phyloP scores from a whole-genome alignment of 2,888 invertebrate species.

The Galerucella nymphaeae region DNA sequence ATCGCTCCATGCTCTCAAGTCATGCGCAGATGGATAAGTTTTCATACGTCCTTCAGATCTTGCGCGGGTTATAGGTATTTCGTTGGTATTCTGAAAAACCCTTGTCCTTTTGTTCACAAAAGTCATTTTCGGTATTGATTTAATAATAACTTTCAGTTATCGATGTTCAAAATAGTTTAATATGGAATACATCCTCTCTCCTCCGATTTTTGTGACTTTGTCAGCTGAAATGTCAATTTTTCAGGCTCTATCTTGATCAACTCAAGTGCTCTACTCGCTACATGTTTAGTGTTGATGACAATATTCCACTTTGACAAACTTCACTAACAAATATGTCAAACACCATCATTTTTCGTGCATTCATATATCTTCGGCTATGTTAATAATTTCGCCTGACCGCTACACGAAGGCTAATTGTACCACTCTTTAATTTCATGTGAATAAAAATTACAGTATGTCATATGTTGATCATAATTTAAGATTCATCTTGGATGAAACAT shows the following conservation, averaged over 20 bases:
- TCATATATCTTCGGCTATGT: slow-evolving; percentile 8
- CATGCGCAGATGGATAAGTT: slow-evolving; percentile 69
- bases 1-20: slow-evolving; percentile 70
- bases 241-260: background rate
- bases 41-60: slow-evolving; percentile 68
- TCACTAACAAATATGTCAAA: slow-evolving; percentile 13
- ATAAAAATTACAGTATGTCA: slow-evolving; percentile 33
- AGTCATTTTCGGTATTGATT: slow-evolving; percentile 29
- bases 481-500: slow-evolving; percentile 37
- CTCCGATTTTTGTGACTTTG: background rate
- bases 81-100: slow-evolving; percentile 28
- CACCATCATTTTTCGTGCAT: background rate
- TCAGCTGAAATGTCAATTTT: slow-evolving; percentile 5
- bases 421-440: background rate
- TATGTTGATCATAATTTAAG: slow-evolving; percentile 43
- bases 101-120: slow-evolving; percentile 36
- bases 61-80: slow-evolving; percentile 12
- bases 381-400: background rate
- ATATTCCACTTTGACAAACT: background rate
- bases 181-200: background rate
- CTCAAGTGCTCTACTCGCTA: background rate
- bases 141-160: background rate
- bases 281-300: background rate
- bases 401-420: background rate
- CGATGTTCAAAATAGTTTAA: background rate